phyloP scores from a whole-genome alignment of 2,113 vertebrate genomes.

The Nyctereutes procyonoides region DNA sequence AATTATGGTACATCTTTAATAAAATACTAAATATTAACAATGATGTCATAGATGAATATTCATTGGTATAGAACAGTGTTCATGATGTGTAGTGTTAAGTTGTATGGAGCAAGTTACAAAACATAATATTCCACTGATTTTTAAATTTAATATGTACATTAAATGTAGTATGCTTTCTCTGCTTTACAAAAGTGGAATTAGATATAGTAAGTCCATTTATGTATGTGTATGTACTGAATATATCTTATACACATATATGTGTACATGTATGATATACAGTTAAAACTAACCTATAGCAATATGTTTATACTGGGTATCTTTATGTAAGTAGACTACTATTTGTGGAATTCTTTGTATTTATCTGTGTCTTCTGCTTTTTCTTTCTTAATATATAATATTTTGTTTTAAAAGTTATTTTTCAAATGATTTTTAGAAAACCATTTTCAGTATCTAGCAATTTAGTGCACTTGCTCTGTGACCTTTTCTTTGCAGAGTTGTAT shows the following conservation, averaged over 20 bases:
- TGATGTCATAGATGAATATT: neutral
- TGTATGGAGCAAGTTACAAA: neutral
- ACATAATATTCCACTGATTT: neutral
- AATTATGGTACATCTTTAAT: neutral
- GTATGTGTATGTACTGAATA: neutral
- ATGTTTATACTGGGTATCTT: neutral
- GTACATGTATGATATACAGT: neutral
- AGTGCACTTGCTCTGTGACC: neutral
- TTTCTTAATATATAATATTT: neutral
- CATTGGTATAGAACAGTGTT: neutral
- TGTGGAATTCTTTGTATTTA: neutral
- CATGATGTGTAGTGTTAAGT: neutral
- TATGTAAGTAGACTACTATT: neutral
- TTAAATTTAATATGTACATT: neutral
- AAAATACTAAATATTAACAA: neutral
- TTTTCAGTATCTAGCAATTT: neutral
- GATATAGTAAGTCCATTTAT: neutral
- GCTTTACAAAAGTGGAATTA: neutral
- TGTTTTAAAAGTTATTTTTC: constrained; percentile 33
- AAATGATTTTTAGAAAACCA: neutral
- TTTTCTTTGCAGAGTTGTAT: neutral
- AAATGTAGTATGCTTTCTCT: neutral
- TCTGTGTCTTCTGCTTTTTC: neutral
- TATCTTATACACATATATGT: neutral
- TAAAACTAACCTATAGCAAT: neutral